A percentile compares a stretch with the other conserved stretches of the same genome.
Conservation (phyloP, 2,113 vertebrate species). For the Percina caprodes region DNA sequence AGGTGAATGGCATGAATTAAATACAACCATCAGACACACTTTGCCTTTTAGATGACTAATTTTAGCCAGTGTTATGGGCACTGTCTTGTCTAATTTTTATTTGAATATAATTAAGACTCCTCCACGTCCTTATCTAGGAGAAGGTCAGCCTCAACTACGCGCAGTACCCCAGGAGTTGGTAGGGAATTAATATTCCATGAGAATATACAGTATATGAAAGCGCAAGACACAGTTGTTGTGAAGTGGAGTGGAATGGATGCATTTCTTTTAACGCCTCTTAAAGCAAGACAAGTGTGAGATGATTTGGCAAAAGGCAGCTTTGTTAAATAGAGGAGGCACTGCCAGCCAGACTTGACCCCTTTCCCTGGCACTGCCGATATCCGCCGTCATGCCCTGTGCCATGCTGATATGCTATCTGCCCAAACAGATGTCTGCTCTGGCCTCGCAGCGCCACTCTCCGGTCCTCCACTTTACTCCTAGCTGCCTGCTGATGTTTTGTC, state of each 20-base stretch:
- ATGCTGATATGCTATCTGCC: constrained; percentile 74
- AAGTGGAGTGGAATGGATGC: constrained; percentile 35
- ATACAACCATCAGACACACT: constrained; percentile 56
- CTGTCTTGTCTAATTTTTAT: constrained; percentile 26
- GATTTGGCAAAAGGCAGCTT: constrained; percentile 46
- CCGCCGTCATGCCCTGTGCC: constrained; percentile 58
- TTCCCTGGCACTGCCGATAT: constrained; percentile 48
- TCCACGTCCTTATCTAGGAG: constrained; percentile 1
- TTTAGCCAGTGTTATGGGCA: constrained; percentile 36
- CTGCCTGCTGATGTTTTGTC: constrained; percentile 69
- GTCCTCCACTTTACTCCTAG: constrained; percentile 28
- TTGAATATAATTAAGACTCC: constrained; percentile 42
- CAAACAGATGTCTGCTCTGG: constrained; percentile 68
- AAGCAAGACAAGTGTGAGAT: constrained; percentile 43
- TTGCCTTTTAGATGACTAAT: constrained; percentile 56
- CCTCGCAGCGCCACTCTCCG: constrained; percentile 33
- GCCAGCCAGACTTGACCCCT: constrained; percentile 66
- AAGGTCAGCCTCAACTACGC: constrained; percentile 27
- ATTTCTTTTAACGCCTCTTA: background rate
- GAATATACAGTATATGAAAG: background rate
- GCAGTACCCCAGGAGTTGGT: constrained; percentile 5
- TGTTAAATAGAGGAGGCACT: constrained; percentile 49
- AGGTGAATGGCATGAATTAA: constrained; percentile 75
- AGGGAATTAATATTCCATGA: constrained; percentile 44
- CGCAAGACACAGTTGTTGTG: constrained; percentile 34